Percentiles rank a stretch among this genome's conserved stretches.
These are phyloP conservation scores for Gadus chalcogrammus DNA, from an alignment of 2,113 vertebrate species.

Conservation along the genomic window DNA sequence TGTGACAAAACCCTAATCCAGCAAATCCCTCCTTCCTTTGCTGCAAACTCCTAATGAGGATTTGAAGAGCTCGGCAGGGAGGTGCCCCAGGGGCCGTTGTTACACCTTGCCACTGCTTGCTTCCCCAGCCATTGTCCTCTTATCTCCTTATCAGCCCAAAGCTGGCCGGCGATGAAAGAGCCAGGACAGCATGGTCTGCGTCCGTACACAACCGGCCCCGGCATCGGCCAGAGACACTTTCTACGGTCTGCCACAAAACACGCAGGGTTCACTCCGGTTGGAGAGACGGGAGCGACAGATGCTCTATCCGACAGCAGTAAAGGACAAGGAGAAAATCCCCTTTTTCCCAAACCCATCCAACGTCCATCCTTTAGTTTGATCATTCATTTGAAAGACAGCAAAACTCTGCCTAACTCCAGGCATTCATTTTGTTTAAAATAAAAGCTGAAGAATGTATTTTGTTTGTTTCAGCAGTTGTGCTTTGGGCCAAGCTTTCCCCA, in stretches of 20 bases:
- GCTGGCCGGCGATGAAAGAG: conserved; percentile 74
- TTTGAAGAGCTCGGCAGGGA: conserved; percentile 67
- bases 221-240: conserved; percentile 63
- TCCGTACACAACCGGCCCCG: conserved; percentile 59
- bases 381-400: background rate
- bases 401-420: background rate
- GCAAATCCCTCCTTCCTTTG: conserved; percentile 72
- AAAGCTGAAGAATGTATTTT: conserved; percentile 21
- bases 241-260: conserved; percentile 61
- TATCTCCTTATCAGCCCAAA: conserved; percentile 68
- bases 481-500: conserved; percentile 31
- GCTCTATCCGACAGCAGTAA: conserved; percentile 55
- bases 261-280: conserved; percentile 52
- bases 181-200: conserved; percentile 65
- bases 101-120: conserved; percentile 71
- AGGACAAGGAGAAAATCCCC: conserved; percentile 46
- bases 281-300: conserved; percentile 60
- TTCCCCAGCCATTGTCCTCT: conserved; percentile 67
- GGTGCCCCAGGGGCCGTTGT: conserved; percentile 60
- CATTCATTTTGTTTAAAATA: conserved; percentile 23
- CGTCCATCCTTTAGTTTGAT: background rate
- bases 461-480: conserved; percentile 31
- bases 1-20: conserved; percentile 77
- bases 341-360: background rate
- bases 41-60: conserved; percentile 78